These are phyloP conservation scores for Beaufortia kweichowensis DNA, from an alignment of 2,113 vertebrate species.

Conservation along the genomic window DNA sequence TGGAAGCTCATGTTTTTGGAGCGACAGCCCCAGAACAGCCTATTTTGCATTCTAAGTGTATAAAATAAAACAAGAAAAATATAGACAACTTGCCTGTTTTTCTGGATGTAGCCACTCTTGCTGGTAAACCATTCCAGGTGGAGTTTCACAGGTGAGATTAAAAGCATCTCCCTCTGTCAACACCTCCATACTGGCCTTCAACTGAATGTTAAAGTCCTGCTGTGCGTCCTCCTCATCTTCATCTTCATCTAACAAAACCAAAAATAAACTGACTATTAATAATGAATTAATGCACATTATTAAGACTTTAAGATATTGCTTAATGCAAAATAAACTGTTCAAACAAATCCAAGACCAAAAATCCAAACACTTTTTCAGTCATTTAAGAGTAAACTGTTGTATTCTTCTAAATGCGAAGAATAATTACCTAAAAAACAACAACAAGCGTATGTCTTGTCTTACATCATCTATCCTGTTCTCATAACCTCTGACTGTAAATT, in stretches of 20 bases:
- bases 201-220: constrained; percentile 79
- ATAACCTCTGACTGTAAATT: too few relatives aligned
- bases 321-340: background rate
- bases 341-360: too few relatives aligned
- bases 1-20: background rate
- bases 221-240: constrained; percentile 2
- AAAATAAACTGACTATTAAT: background rate
- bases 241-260: background rate
- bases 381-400: too few relatives aligned
- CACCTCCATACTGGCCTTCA: constrained; percentile 80
- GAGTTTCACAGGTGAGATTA: constrained; percentile 81
- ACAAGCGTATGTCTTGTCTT: too few relatives aligned
- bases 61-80: background rate
- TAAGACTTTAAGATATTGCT: background rate
- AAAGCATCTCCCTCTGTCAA: constrained; percentile 84
- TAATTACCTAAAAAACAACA: too few relatives aligned
- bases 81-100: constrained; percentile 77
- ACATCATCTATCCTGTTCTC: too few relatives aligned
- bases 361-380: too few relatives aligned
- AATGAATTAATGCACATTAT: too few relatives aligned
- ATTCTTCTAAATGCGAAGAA: too few relatives aligned
- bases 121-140: constrained; percentile 76
- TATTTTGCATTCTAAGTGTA: background rate
- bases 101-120: constrained; percentile 90
- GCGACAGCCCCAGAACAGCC: too few relatives aligned